Percentiles rank a stretch among this genome's conserved stretches.
phyloP scores from a whole-genome alignment of 2,888 invertebrate genomes.

The Anthoptus insignis region DNA sequence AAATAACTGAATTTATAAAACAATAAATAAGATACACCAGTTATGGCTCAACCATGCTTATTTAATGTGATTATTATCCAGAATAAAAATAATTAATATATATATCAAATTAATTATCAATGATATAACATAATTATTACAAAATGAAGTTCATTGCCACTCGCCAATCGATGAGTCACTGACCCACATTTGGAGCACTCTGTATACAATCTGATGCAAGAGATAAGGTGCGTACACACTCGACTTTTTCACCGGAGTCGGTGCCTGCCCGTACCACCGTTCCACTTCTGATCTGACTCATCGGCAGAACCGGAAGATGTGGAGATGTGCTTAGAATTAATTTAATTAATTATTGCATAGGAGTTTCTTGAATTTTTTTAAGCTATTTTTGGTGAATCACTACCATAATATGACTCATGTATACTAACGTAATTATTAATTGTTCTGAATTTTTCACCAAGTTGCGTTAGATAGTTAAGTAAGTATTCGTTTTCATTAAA shows the following conservation, averaged over 20 bases:
- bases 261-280: conserved; percentile 78
- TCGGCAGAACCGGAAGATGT: conserved; percentile 58
- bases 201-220: conserved; percentile 81
- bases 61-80: too few relatives aligned
- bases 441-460: too few relatives aligned
- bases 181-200: conserved; percentile 54
- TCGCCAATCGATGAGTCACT: conserved; percentile 45
- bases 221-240: conserved; percentile 80
- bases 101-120: too few relatives aligned
- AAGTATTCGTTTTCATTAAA: too few relatives aligned
- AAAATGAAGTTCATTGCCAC: conserved; percentile 27
- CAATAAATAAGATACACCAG: too few relatives aligned
- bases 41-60: too few relatives aligned
- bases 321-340: conserved; percentile 52
- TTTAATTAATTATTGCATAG: background rate
- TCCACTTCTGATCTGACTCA: conserved; percentile 80
- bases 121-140: background rate
- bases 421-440: too few relatives aligned
- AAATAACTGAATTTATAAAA: too few relatives aligned
- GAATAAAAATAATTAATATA: too few relatives aligned
- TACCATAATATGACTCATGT: too few relatives aligned
- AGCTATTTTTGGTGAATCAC: conserved; percentile 10
- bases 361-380: background rate
- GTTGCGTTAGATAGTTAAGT: too few relatives aligned
- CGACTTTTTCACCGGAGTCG: conserved; percentile 71